Percentiles rank a stretch among this genome's conserved stretches.
Conservation (phyloP, 2,888 invertebrate genomes). For the Hypercompe scribonia region DNA sequence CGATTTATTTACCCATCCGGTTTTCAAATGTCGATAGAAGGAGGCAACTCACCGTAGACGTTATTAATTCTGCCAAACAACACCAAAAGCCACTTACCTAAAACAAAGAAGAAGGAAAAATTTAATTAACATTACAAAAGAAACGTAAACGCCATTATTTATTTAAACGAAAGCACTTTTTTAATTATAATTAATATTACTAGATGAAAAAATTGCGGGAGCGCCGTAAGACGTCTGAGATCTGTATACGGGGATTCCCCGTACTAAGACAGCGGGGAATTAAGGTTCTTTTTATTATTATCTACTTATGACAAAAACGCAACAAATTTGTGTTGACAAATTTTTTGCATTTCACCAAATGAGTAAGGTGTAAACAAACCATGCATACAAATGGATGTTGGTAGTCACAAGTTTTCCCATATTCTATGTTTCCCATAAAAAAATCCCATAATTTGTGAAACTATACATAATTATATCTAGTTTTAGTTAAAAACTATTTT, state of each 20-base stretch:
- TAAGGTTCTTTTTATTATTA: not conserved
- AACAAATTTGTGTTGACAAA: too few species aligned
- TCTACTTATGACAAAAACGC: not conserved
- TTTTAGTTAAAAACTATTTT: not conserved
- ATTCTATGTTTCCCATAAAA: not conserved
- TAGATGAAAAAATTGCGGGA: constrained; percentile 66
- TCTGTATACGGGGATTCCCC: constrained; percentile 42
- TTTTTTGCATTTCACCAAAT: not conserved
- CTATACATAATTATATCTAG: not conserved
- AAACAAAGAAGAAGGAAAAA: constrained; percentile 75
- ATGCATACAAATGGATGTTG: too few species aligned
- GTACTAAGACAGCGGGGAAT: constrained; percentile 32
- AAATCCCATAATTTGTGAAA: not conserved
- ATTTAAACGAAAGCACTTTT: constrained; percentile 79
- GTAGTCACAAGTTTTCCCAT: too few species aligned
- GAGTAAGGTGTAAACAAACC: not conserved
- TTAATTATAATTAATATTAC: constrained; percentile 85
- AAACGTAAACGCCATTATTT: constrained; percentile 73
- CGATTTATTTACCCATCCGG: constrained; percentile 11
- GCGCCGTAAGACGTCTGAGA: constrained; percentile 40
- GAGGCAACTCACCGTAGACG: constrained; percentile 24
- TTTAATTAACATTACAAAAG: constrained; percentile 83
- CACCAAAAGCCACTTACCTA: constrained; percentile 82
- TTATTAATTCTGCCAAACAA: constrained; percentile 57
- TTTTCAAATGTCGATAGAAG: constrained; percentile 32